phyloP scores from a whole-genome alignment of 1,140 invertebrate species.

The Drosophila sp. region DNA sequence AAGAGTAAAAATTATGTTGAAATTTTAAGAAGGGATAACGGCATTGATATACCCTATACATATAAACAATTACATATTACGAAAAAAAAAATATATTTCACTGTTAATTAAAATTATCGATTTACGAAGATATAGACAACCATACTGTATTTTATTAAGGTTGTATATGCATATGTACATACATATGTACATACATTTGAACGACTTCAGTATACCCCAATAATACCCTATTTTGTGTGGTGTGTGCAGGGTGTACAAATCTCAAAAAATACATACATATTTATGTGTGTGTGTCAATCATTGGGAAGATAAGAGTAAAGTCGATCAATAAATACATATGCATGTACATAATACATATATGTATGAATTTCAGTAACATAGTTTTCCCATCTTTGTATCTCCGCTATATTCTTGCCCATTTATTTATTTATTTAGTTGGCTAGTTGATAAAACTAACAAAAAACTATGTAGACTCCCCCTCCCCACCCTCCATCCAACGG shows the following conservation, averaged over 20 bases:
- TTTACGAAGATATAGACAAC: too few species aligned
- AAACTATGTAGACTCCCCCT: slow-evolving; percentile 13
- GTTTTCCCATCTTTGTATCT: not conserved
- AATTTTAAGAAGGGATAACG: not conserved
- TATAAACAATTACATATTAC: too few species aligned
- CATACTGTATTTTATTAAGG: too few species aligned
- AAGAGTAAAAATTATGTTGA: not conserved
- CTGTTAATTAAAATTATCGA: too few species aligned
- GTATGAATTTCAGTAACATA: slow-evolving; percentile 9
- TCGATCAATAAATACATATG: slow-evolving; percentile 1
- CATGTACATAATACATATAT: not conserved
- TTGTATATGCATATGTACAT: too few species aligned
- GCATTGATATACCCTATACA: not conserved
- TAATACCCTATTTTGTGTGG: not conserved
- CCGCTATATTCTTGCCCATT: not conserved
- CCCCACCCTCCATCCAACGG: slow-evolving; percentile 20
- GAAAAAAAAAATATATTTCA: too few species aligned
- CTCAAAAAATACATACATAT: not conserved
- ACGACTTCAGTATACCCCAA: not conserved
- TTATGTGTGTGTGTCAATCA: not conserved
- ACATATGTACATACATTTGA: too few species aligned
- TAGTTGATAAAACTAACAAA: slow-evolving; percentile 44
- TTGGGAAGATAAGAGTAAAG: slow-evolving; percentile 6
- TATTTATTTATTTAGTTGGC: slow-evolving; percentile 14
- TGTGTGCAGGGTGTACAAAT: not conserved